Base-by-base conservation (phyloP, 2,888 invertebrate species). In the Adelognathus sp. region DNA sequence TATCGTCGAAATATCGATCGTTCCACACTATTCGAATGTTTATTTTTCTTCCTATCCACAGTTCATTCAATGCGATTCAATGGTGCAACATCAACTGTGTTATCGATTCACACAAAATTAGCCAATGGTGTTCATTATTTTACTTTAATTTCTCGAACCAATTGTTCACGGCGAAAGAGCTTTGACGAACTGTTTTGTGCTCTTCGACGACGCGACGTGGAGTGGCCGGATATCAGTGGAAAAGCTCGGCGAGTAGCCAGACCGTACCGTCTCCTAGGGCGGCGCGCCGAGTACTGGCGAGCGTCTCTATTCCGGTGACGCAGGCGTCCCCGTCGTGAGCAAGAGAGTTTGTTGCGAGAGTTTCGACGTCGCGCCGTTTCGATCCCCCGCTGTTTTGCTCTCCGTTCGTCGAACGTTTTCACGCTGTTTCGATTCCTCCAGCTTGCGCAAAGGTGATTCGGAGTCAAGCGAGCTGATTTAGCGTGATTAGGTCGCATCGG, bases 261-360 rank as follows among this genome's bases (percentile, higher is more conserved):
- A 82, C 89, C 79, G 82, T 85, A 84, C 87, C 86, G 86, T 81
- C 83, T 82, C 84, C 66, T 73, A 71, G 75, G 85, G 84, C 89
- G 89, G 85, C 82, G 86, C 86, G 85, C 85, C 85, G 86, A 85
- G 79, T 87, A 90, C 90, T 90, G 88, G 87, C 69, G 76, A 29
- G 73, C 46, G 44, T 50, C 21, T 63, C 75, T 16, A 56, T 63
- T 67, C 80, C 61, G 46, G 80, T 82, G 86, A 88, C 87, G 86
- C 88, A 85, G 85, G 87, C 89, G 88, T 88, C 84, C 70, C 54
- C 56, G 52, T 14, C 18, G 33, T 16, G 18, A 21, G 33, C 18
- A 16, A 36, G 24, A 24, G 33, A 14, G 21, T 4, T 18, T 61
- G 58, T 52, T 27, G 63, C 64, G 70, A 41, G 50, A 41, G 58